Conservation (phyloP, 2,888 invertebrate genomes). For the Aricia artaxerxes region DNA sequence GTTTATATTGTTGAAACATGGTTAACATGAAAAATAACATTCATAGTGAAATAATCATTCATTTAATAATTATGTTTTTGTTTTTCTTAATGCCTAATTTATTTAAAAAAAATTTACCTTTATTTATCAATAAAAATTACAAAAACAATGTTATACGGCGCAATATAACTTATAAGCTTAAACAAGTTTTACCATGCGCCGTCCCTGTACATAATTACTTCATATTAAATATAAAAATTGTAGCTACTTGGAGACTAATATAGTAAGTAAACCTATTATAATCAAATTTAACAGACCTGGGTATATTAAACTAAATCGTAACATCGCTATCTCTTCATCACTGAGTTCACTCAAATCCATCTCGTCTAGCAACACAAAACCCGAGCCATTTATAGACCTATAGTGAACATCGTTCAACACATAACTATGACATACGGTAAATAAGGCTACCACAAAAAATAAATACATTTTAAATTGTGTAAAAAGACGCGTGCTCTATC, state of each 20-base stretch:
- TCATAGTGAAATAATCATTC: background rate
- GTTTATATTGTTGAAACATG: background rate
- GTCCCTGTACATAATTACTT: no score
- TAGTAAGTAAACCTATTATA: no score
- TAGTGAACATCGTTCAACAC: constrained; percentile 46
- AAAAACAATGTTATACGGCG: no score
- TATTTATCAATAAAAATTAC: no score
- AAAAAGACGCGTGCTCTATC: constrained; percentile 23
- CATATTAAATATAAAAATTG: no score
- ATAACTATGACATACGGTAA: constrained; percentile 43
- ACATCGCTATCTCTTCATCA: constrained; percentile 39
- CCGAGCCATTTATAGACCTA: constrained; percentile 33
- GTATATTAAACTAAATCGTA: constrained; percentile 52
- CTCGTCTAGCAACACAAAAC: constrained; percentile 34
- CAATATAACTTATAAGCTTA: no score
- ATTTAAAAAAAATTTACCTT: no score
- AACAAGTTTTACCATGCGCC: no score
- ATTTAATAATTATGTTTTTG: no score
- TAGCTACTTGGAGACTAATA: no score
- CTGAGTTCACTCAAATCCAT: constrained; percentile 34
- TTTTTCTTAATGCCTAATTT: no score
- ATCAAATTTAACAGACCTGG: constrained; percentile 50
- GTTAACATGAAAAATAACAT: background rate
- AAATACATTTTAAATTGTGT: constrained; percentile 30
- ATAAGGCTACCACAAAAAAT: constrained; percentile 33